Evolutionary conservation across 2,888 invertebrate genomes (phyloP).

Genomic region (Heliconius ismenius): DNA sequence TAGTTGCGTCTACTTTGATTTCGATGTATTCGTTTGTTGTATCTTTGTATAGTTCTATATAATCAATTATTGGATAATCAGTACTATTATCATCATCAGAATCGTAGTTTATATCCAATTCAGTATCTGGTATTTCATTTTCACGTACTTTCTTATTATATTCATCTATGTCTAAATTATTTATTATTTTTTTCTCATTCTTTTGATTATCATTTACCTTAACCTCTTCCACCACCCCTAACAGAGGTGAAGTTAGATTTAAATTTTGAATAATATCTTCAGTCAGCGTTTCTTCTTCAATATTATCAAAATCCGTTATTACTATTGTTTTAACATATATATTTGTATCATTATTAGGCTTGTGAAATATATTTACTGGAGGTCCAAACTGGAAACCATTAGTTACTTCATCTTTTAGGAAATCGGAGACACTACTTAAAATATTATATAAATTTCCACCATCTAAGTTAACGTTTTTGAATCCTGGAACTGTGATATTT

Average conservation of each 20-base stretch:
- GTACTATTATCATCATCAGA: constrained; percentile 62
- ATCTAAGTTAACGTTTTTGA: constrained; percentile 40
- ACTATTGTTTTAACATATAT: constrained; percentile 59
- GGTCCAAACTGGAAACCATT: constrained; percentile 45
- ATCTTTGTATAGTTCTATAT: constrained; percentile 70
- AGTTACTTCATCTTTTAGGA: constrained; percentile 55
- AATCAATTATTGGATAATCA: constrained; percentile 69
- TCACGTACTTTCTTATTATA: constrained; percentile 43
- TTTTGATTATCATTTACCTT: constrained; percentile 29
- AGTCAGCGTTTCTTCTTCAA: constrained; percentile 40
- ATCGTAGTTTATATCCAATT: constrained; percentile 51
- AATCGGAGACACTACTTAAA: constrained; percentile 52
- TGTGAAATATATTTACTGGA: constrained; percentile 45
- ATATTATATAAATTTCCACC: constrained; percentile 51
- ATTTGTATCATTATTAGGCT: constrained; percentile 55
- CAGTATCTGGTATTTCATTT: constrained; percentile 52
- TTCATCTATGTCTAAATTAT: constrained; percentile 23
- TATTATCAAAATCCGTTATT: constrained; percentile 47
- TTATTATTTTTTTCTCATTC: constrained; percentile 14
- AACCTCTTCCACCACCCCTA: too few species aligned
- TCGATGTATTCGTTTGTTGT: constrained; percentile 63
- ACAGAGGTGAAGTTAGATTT: not conserved
- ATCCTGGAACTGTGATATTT: constrained; percentile 34
- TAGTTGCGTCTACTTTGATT: constrained; percentile 43
- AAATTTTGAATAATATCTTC: constrained; percentile 16